These are phyloP conservation scores for Campylorhamphus procurvoides DNA, from an alignment of 2,113 vertebrate genomes.

Conservation along the genomic window DNA sequence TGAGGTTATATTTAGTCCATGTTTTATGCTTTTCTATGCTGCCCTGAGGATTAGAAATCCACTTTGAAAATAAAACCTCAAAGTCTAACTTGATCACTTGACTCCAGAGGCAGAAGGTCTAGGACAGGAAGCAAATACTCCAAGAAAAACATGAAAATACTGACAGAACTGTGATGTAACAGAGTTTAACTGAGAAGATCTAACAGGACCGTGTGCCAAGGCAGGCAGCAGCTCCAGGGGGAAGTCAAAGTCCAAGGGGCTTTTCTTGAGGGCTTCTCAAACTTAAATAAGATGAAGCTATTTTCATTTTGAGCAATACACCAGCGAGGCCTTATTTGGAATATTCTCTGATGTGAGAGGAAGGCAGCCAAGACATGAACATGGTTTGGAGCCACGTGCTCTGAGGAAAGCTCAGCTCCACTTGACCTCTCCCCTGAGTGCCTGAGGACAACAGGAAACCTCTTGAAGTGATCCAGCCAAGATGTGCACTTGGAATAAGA, in stretches of 20 bases:
- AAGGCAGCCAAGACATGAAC: neutral
- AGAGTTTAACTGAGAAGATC: neutral
- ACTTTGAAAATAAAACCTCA: neutral
- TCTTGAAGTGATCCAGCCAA: neutral
- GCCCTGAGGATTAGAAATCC: neutral
- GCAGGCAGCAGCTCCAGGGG: neutral
- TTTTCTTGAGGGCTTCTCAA: conserved; percentile 24
- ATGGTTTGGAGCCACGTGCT: neutral
- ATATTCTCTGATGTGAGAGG: conserved; percentile 1
- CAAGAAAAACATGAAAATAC: neutral
- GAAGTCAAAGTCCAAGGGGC: conserved; percentile 17
- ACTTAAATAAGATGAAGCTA: conserved; percentile 1
- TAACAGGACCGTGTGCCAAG: neutral
- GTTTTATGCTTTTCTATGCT: neutral
- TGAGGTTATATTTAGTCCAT: neutral
- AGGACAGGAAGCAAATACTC: neutral
- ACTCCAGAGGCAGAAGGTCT: conserved; percentile 10
- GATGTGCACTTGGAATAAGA: neutral
- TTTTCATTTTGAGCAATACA: conserved; percentile 12
- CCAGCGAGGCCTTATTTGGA: conserved; percentile 13
- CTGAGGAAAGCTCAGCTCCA: neutral
- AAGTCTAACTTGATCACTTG: neutral
- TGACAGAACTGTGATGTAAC: neutral
- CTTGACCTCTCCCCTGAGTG: neutral
- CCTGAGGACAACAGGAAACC: neutral